A percentile compares a stretch with the other conserved stretches of the same genome.
Conservation (phyloP, 2,113 vertebrate species). For the Fulmarus glacialis region DNA sequence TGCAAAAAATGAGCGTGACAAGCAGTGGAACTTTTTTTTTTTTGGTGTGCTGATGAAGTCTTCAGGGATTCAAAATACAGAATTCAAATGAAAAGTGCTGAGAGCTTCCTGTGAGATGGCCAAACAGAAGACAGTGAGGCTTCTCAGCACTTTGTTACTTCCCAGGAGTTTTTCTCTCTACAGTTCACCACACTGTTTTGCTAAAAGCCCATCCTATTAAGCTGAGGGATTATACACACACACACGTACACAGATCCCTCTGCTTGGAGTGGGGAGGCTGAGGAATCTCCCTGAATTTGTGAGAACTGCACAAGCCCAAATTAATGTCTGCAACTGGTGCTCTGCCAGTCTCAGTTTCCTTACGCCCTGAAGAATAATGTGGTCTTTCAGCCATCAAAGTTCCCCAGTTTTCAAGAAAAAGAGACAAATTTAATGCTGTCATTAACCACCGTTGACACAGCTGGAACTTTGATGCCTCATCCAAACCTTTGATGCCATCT, state of each 20-base stretch:
- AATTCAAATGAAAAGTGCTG: background rate
- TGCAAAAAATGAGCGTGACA: background rate
- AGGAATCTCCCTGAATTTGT: background rate
- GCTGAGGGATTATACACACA: background rate
- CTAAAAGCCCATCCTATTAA: background rate
- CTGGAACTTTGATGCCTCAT: background rate
- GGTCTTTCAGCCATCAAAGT: background rate
- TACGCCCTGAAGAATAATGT: background rate
- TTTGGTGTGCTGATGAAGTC: background rate
- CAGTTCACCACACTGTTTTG: background rate
- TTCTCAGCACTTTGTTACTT: background rate
- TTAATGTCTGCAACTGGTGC: background rate
- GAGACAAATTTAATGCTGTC: background rate
- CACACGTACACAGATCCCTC: background rate
- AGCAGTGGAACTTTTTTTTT: background rate
- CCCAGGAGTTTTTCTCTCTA: background rate
- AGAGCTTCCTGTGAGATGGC: background rate
- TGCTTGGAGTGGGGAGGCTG: background rate
- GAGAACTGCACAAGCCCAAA: background rate
- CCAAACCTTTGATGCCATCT: background rate
- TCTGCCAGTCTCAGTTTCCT: background rate
- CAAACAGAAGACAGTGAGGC: background rate
- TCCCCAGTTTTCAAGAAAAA: background rate
- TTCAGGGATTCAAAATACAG: constrained; percentile 4
- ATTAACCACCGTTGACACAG: background rate